Base-by-base conservation (phyloP, 1,140 invertebrate genomes). In the Drosophila orosa region DNA sequence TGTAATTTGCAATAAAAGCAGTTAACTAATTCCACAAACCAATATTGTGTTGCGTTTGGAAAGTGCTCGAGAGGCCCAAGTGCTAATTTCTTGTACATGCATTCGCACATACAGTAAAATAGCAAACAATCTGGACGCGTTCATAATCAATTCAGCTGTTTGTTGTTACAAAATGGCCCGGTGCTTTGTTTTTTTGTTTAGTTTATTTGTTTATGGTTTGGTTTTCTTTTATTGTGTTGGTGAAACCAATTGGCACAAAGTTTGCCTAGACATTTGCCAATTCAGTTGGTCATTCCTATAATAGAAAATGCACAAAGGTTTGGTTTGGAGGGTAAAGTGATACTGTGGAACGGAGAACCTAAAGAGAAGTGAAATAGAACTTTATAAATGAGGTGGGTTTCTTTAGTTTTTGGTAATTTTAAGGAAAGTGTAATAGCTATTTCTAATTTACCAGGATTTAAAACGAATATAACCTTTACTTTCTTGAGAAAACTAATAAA, bases 1-100 rank as follows among this genome's bases (percentile, higher is more conserved):
- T 87, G 83, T 87, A 87, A 87, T 87, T 87, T 89, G 72, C 83
- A 56, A 87, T 87, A 87, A 80, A 87, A 67, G 60, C 84, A 79
- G 79, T 89, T 79, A 87, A 87, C 80, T 77, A 82, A 87, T 77
- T 79, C 67, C 45, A 50, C 72, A 45, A 75, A 76, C 73, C 72
- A 75, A 75, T 75, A 75, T 75, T 71, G 50, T 29, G 45, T 54
- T 22, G 25, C 48, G 10, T 63, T 63, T 42, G 35, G 40, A 58
- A 72, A 72, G 68, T 71, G 52, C 48, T 45, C 24, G 22, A 24
- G 22, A 24, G 31, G 5, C 29, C 50, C 74, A 73, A 79, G 84
- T 89, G 83, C 84, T 87, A 87, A 89, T 87, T 87, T 65, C 50
- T 56, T 57, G 54, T 60, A 60, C 66, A 78, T 78, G 61, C 66